phyloP scores from a whole-genome alignment of 2,888 invertebrate genomes.

The Sarcophaga subvicina region DNA sequence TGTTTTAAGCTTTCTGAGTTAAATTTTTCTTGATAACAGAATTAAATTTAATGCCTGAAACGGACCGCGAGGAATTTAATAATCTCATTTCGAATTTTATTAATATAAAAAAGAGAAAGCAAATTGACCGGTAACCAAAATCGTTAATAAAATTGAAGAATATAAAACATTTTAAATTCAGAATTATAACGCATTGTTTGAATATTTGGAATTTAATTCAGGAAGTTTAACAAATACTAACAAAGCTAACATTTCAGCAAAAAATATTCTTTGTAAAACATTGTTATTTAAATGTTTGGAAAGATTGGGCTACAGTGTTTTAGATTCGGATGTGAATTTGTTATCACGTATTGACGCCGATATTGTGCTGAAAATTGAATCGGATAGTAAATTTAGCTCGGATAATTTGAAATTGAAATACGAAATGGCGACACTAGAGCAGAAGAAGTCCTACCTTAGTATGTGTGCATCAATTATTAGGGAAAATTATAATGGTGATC shows the following conservation, averaged over 20 bases:
- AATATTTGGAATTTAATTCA: too few relatives aligned
- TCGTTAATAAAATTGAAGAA: background rate
- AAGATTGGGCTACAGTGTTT: slow-evolving; percentile 1
- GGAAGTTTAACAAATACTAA: too few relatives aligned
- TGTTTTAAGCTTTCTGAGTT: too few relatives aligned
- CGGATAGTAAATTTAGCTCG: background rate
- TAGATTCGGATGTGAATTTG: background rate
- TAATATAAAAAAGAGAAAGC: background rate
- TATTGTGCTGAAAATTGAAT: background rate
- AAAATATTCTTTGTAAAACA: background rate
- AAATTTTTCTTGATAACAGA: too few relatives aligned
- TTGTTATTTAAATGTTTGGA: slow-evolving; percentile 5
- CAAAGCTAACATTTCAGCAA: background rate
- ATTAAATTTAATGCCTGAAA: too few relatives aligned
- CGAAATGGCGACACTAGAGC: slow-evolving; percentile 3
- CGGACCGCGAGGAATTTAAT: too few relatives aligned
- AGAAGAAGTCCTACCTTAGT: slow-evolving; percentile 4
- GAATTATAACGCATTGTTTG: background rate
- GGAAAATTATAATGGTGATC: slow-evolving; percentile 26
- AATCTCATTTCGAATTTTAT: background rate
- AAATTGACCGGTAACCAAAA: slow-evolving; percentile 12
- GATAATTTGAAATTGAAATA: background rate
- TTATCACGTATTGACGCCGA: background rate
- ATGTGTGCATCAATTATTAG: slow-evolving; percentile 23
- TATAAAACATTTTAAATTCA: too few relatives aligned